Evolutionary conservation across 2,113 vertebrate genomes (phyloP), one percentile per base, ranked within the genome.

Genomic region (Tenebrosternarchus preto): DNA sequence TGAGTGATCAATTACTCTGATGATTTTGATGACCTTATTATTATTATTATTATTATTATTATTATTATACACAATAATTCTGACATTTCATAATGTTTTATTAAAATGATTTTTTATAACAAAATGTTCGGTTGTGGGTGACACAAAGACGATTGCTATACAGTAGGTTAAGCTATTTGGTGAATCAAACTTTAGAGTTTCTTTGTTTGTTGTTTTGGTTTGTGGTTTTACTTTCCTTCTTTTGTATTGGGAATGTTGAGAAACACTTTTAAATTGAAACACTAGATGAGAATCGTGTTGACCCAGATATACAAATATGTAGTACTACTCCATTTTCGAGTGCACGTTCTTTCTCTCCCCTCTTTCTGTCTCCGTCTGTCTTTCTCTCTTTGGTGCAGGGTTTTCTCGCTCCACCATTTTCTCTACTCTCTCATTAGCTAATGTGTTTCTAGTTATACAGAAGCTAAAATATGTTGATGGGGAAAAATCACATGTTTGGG

Each of bases 381-480:
- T 39, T 7, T 43, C 39, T 43, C 39, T 43, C 39, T 5, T 9
- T n/a, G n/a, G n/a, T n/a, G n/a, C n/a, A n/a, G 33, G 33, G 33
- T 5, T 33, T 29, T 66, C 27, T 33, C 15, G 43, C 12, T 11
- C 43, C 7, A 50, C 43, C 7, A 15, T 50, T 50, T 50, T 50
- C 8, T 50, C 43, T 50, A 50, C 43, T 15, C 3, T 59, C 29
- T 66, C 61, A 64, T 64, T 64, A 19, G 27, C 24, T 64, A 64
- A 64, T 64, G 61, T 64, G 61, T 64, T 73, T 72, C 6, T 53
- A 72, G 22, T 72, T 72, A 3, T 27, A 31, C 25, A 55, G 50
- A 31, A n/a, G 50, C 50, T 56, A 19, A 73, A 56, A 50, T 67
- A n/a, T 55, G 46, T 55, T 55, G 19, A 66, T 66, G 43, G 15